phyloP scores from a whole-genome alignment of 2,888 invertebrate genomes.

The Sisyra terminalis region DNA sequence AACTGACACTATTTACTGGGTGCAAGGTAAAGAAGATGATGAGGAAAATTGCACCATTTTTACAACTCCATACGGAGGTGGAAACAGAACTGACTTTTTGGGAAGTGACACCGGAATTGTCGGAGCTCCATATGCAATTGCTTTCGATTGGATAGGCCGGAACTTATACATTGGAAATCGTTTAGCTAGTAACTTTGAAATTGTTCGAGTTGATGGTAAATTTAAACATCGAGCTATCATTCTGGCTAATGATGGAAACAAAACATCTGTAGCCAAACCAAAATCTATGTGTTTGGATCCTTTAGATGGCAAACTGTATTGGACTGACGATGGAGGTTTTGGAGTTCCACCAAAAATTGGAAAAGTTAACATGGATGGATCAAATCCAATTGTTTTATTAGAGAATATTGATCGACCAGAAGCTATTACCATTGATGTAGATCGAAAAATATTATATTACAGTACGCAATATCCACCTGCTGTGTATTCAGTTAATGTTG shows the following conservation, averaged over 20 bases:
- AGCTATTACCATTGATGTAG: slow-evolving; percentile 71
- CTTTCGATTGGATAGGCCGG: slow-evolving; percentile 93
- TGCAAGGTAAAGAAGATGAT: slow-evolving; percentile 61
- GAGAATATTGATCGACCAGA: slow-evolving; percentile 59
- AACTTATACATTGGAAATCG: slow-evolving; percentile 89
- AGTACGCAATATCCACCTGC: slow-evolving; percentile 61
- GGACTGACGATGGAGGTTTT: slow-evolving; percentile 89
- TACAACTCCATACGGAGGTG: slow-evolving; percentile 69
- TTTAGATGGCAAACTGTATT: slow-evolving; percentile 84
- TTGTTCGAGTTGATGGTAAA: slow-evolving; percentile 72
- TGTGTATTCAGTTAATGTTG: slow-evolving; percentile 52
- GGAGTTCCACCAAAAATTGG: slow-evolving; percentile 81
- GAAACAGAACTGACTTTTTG: slow-evolving; percentile 67
- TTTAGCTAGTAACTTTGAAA: slow-evolving; percentile 78
- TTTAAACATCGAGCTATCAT: slow-evolving; percentile 70
- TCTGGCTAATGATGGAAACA: slow-evolving; percentile 76
- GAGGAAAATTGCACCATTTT: slow-evolving; percentile 72
- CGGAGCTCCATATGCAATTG: slow-evolving; percentile 79
- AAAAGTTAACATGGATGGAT: slow-evolving; percentile 88
- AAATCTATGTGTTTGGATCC: slow-evolving; percentile 82
- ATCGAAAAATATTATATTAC: slow-evolving; percentile 73
- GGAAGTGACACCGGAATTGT: slow-evolving; percentile 73
- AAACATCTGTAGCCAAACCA: slow-evolving; percentile 73
- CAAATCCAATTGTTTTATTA: slow-evolving; percentile 53
- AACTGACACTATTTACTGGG: slow-evolving; percentile 73